phyloP scores from a whole-genome alignment of 1,140 invertebrate species.

The Doryteuthis pealeii region DNA sequence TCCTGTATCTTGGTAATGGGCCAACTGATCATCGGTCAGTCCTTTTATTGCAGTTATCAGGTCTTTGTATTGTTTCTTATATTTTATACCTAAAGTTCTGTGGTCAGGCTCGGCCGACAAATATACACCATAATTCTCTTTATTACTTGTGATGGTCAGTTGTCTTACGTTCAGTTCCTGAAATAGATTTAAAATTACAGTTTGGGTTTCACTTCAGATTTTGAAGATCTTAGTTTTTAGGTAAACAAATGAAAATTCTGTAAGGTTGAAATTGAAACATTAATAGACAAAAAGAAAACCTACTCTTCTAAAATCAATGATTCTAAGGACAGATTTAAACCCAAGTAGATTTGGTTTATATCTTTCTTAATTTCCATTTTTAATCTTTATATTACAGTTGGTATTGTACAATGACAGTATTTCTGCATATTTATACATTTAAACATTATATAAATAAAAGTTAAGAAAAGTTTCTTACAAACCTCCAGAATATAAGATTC shows the following conservation, averaged over 20 bases:
- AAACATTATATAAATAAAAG: no score
- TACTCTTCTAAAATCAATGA: no score
- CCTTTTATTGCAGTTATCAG: conserved; percentile 81
- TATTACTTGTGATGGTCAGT: conserved; percentile 87
- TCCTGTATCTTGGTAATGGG: conserved; percentile 74
- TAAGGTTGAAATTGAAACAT: no score
- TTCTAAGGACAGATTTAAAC: no score
- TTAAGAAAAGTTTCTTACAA: conserved; percentile 11
- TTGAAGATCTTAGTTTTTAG: no score
- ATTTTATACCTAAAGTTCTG: conserved; percentile 74
- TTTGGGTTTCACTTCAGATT: not conserved
- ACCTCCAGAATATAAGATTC: conserved; percentile 83
- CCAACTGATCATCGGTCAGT: conserved; percentile 78
- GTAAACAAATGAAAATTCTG: no score
- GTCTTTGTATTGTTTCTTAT: conserved; percentile 78
- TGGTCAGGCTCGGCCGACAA: conserved; percentile 93
- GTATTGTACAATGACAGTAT: no score
- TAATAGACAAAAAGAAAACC: no score
- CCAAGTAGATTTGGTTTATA: no score
- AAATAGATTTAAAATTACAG: conserved; percentile 11
- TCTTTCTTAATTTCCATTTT: no score
- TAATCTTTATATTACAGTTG: no score
- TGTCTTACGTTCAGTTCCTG: conserved; percentile 88
- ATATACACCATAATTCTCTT: conserved; percentile 90
- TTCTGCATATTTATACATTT: no score